These are phyloP conservation scores for Eupithecia inturbata DNA, from an alignment of 2,888 invertebrate species.

Conservation along the genomic window DNA sequence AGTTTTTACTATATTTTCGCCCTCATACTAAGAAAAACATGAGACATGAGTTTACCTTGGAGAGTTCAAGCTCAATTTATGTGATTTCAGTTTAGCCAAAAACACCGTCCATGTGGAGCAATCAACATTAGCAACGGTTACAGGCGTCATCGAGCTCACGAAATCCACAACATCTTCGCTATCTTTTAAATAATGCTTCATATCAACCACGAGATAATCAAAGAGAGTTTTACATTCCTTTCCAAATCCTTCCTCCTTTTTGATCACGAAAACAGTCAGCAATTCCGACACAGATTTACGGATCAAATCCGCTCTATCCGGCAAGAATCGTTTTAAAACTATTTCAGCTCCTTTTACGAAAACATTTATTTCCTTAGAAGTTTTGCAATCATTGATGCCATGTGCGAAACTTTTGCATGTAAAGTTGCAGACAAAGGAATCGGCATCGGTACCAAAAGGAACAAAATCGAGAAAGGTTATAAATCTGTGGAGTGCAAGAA, in stretches of 20 bases:
- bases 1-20: neutral
- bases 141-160: conserved; percentile 55
- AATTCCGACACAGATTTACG: conserved; percentile 77
- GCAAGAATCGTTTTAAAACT: conserved; percentile 73
- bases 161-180: conserved; percentile 75
- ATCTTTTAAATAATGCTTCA: conserved; percentile 70
- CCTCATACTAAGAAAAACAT: neutral
- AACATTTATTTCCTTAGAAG: conserved; percentile 57
- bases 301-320: conserved; percentile 69
- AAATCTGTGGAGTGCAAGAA: conserved; percentile 83
- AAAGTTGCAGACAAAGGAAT: conserved; percentile 83
- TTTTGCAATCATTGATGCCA: conserved; percentile 71
- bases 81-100: conserved; percentile 60
- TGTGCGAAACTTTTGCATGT: conserved; percentile 81
- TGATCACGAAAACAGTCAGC: conserved; percentile 80
- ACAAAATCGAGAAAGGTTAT: conserved; percentile 78
- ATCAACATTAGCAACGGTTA: conserved; percentile 37
- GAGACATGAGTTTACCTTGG: conserved; percentile 60
- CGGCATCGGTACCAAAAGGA: conserved; percentile 70
- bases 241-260: conserved; percentile 62
- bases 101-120: conserved; percentile 57
- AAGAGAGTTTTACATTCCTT: conserved; percentile 71
- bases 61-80: conserved; percentile 58
- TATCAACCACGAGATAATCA: conserved; percentile 80
- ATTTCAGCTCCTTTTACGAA: conserved; percentile 71